Evolutionary conservation across 2,888 invertebrate species (phyloP).

Genomic region (Acanthosepion lycidas): DNA sequence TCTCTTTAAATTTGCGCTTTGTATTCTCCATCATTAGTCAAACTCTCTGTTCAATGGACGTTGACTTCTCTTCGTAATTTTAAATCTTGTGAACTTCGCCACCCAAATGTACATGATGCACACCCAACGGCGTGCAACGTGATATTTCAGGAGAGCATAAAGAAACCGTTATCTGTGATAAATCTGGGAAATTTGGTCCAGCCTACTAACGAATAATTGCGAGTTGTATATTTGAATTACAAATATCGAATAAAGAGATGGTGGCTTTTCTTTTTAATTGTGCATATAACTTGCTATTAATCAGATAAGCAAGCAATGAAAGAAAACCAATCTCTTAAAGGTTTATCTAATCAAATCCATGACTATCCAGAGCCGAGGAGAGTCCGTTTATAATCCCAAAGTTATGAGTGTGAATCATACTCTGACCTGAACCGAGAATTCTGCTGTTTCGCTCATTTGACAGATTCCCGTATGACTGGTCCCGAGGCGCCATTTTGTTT

Average conservation of each 20-base stretch:
- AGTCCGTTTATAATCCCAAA: background rate
- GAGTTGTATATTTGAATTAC: conserved; percentile 5
- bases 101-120: background rate
- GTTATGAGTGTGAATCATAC: conserved; percentile 33
- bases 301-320: conserved; percentile 33
- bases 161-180: background rate
- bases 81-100: background rate
- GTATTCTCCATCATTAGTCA: background rate
- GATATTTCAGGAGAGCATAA: background rate
- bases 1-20: too few relatives aligned
- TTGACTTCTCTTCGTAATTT: background rate
- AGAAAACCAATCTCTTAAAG: conserved; percentile 22
- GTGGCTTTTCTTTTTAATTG: background rate
- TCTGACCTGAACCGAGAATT: background rate
- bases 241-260: conserved; percentile 18
- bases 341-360: conserved; percentile 12
- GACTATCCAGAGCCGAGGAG: background rate
- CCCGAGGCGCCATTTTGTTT: background rate
- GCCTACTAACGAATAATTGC: background rate
- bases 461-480: background rate
- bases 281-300: conserved; percentile 8
- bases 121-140: background rate
- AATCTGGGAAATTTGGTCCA: conserved; percentile 20
- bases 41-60: background rate
- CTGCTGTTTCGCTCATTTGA: background rate